A percentile compares a stretch with the other conserved stretches of the same genome.
These are phyloP conservation scores for Melanotaenia maccullochi DNA, from an alignment of 2,797 vertebrate genomes.

Conservation along the genomic window DNA sequence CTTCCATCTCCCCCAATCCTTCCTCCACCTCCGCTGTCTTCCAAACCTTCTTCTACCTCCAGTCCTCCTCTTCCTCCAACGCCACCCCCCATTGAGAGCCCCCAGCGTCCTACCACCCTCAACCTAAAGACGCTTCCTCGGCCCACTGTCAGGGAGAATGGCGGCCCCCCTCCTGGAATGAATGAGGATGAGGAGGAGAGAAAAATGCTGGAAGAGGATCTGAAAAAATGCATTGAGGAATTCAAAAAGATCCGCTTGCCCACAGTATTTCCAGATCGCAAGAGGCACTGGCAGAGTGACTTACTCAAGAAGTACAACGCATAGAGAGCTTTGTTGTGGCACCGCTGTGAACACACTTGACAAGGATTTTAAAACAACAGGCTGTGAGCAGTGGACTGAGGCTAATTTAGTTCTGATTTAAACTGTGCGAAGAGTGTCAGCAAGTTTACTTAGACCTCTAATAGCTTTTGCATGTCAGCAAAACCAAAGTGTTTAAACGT, in stretches of 20 bases:
- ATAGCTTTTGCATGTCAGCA: conserved; percentile 60
- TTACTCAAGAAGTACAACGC: conserved; percentile 91
- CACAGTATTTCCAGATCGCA: conserved; percentile 87
- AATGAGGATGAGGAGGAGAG: conserved; percentile 83
- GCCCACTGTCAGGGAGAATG: conserved; percentile 71
- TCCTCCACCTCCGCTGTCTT: conserved; percentile 51
- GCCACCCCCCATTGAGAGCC: conserved; percentile 42
- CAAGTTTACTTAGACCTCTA: conserved; percentile 36
- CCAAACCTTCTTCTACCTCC: conserved; percentile 55
- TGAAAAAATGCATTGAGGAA: conserved; percentile 91
- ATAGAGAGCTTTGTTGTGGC: conserved; percentile 51
- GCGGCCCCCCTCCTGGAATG: conserved; percentile 35
- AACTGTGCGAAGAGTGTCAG: conserved; percentile 24
- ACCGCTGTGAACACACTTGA: not conserved
- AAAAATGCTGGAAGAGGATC: conserved; percentile 85
- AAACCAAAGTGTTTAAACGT: conserved; percentile 20
- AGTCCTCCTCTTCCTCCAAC: conserved; percentile 45
- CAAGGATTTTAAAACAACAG: conserved; percentile 20
- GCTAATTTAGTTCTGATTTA: conserved; percentile 14
- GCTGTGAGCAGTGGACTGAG: conserved; percentile 1
- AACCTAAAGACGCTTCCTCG: conserved; percentile 71
- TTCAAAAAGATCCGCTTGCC: conserved; percentile 90
- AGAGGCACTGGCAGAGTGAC: conserved; percentile 92
- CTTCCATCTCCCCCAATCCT: conserved; percentile 45
- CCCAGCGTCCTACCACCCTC: conserved; percentile 75